Percentiles rank a stretch among this genome's conserved stretches.
Conservation (phyloP, 2,113 vertebrate species). For the Xenopus tropicalis region DNA sequence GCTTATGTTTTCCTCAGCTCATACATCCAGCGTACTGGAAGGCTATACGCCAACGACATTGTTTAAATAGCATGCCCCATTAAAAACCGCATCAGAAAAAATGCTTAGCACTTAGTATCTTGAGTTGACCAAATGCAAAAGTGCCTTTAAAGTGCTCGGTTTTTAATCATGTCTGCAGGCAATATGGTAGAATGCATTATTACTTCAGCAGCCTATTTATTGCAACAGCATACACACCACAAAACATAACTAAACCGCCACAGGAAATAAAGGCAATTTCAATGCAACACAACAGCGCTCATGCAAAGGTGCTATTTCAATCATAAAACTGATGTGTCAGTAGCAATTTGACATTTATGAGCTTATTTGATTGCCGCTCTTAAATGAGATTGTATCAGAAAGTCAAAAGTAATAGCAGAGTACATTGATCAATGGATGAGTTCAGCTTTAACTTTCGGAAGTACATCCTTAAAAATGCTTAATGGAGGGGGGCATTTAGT, state of each 20-base stretch:
- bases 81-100: conserved; percentile 19
- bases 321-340: conserved; percentile 37
- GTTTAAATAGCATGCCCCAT: conserved; percentile 3
- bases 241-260: conserved; percentile 29
- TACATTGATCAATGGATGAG: neutral
- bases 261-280: conserved; percentile 36
- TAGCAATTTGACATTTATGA: conserved; percentile 38
- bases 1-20: too few species aligned
- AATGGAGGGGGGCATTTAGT: too few species aligned
- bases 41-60: neutral
- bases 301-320: conserved; percentile 42
- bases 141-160: neutral
- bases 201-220: conserved; percentile 32
- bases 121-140: conserved; percentile 16
- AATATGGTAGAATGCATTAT: conserved; percentile 26
- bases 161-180: conserved; percentile 32
- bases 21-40: too few species aligned
- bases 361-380: conserved; percentile 19
- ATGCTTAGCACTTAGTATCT: conserved; percentile 10
- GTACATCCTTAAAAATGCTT: too few species aligned
- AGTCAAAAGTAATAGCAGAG: conserved; percentile 15
- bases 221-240: conserved; percentile 16
- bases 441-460: conserved; percentile 3
- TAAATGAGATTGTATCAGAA: conserved; percentile 37
- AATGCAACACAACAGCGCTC: conserved; percentile 21